Percentiles rank a stretch among this genome's conserved stretches.
Conservation (phyloP, 2,888 invertebrate species). For the Meiosimyza platycephala region DNA sequence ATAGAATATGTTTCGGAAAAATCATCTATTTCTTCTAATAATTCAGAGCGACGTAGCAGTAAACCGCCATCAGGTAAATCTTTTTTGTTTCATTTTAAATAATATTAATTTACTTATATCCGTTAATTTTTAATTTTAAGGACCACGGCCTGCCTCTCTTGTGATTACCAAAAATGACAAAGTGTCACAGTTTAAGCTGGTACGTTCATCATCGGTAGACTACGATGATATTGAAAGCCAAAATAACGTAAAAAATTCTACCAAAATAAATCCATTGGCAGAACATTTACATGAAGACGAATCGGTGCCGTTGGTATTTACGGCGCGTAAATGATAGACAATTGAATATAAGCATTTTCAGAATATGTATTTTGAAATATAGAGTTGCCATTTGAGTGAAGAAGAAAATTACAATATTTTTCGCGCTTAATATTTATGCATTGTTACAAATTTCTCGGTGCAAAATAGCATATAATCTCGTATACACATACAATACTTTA, state of each 20-base stretch:
- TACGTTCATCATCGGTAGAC: constrained; percentile 65
- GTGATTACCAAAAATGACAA: constrained; percentile 64
- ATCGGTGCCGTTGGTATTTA: constrained; percentile 64
- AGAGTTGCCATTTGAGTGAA: not conserved
- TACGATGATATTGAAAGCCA: constrained; percentile 66
- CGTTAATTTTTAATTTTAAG: constrained; percentile 45
- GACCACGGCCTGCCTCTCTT: constrained; percentile 65
- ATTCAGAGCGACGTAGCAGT: constrained; percentile 47
- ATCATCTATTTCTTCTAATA: constrained; percentile 35
- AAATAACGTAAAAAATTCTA: constrained; percentile 47
- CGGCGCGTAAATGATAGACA: constrained; percentile 59
- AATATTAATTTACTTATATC: not conserved
- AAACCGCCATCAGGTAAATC: constrained; percentile 59
- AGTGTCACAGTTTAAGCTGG: constrained; percentile 62
- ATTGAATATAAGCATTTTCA: not conserved
- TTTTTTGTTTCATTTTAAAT: not conserved
- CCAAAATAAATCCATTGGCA: constrained; percentile 40
- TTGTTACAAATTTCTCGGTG: constrained; percentile 12
- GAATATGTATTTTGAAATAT: not conserved
- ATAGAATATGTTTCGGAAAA: constrained; percentile 64
- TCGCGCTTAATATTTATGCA: constrained; percentile 6
- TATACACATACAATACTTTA: constrained; percentile 22
- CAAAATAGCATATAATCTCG: constrained; percentile 12
- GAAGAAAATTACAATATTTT: too few species aligned
- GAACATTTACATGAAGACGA: constrained; percentile 64